These are phyloP conservation scores for Hypomesus transpacificus DNA, from an alignment of 2,113 vertebrate genomes.

Conservation along the genomic window DNA sequence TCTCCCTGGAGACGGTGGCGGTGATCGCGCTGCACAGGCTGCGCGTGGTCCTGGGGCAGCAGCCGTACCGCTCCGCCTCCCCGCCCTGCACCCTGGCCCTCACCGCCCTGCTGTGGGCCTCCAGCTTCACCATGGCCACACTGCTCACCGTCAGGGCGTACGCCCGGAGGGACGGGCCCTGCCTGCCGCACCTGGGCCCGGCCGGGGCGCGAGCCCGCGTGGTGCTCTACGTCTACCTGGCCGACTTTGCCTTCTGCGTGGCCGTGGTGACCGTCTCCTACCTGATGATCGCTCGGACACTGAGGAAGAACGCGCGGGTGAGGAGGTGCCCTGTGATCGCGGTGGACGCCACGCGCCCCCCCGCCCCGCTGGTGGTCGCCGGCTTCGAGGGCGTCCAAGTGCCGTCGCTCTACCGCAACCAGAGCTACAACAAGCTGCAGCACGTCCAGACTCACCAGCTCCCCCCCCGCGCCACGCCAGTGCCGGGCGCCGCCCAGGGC, in stretches of 20 bases:
- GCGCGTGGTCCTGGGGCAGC: slow-evolving; percentile 90
- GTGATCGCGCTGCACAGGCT: slow-evolving; percentile 92
- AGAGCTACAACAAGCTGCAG: slow-evolving; percentile 82
- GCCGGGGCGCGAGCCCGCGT: slow-evolving; percentile 72
- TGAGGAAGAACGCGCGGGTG: slow-evolving; percentile 84
- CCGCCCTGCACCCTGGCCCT: slow-evolving; percentile 85
- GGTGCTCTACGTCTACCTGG: slow-evolving; percentile 84
- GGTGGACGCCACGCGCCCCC: slow-evolving; percentile 69
- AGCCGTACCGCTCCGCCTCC: slow-evolving; percentile 80
- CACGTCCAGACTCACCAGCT: slow-evolving; percentile 75
- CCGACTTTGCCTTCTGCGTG: slow-evolving; percentile 90
- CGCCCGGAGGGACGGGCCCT: slow-evolving; percentile 77
- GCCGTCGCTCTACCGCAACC: slow-evolving; percentile 85
- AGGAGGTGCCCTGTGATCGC: slow-evolving; percentile 79
- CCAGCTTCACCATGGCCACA: slow-evolving; percentile 89
- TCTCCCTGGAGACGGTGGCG: slow-evolving; percentile 94
- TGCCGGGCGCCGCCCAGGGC: slow-evolving; percentile 65
- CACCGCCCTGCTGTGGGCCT: slow-evolving; percentile 85
- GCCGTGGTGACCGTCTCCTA: slow-evolving; percentile 88
- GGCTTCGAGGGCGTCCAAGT: slow-evolving; percentile 64
- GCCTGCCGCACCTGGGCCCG: slow-evolving; percentile 86
- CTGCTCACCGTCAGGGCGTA: slow-evolving; percentile 81
- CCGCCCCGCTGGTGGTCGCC: slow-evolving; percentile 72
- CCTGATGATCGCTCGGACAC: slow-evolving; percentile 86
- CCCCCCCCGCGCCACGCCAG: slow-evolving; percentile 50